phyloP scores from a whole-genome alignment of 2,113 vertebrate genomes.

The Oryctolagus cuniculus region mOryCun1.1 NC_091444.1:55783001-55783500 shows the following conservation, averaged over 20 bases:
- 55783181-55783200: conserved; percentile 74
- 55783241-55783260: conserved; percentile 77
- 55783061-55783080: neutral
- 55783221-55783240: conserved; percentile 84
- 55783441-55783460: neutral
- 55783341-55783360: neutral
- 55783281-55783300: conserved; percentile 76
- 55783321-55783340: neutral
- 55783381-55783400: neutral
- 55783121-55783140: neutral
- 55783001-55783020: neutral
- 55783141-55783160: neutral
- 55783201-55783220: conserved; percentile 85
- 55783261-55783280: conserved; percentile 73
- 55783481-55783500: neutral
- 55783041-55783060: neutral
- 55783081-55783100: neutral
- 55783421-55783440: neutral
- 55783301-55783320: neutral
- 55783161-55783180: neutral
- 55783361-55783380: neutral
- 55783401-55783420: neutral
- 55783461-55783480: neutral
- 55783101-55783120: neutral
- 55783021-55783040: neutral